phyloP scores from a whole-genome alignment of 2,797 vertebrate genomes.

The Coregonus suidteri region DNA sequence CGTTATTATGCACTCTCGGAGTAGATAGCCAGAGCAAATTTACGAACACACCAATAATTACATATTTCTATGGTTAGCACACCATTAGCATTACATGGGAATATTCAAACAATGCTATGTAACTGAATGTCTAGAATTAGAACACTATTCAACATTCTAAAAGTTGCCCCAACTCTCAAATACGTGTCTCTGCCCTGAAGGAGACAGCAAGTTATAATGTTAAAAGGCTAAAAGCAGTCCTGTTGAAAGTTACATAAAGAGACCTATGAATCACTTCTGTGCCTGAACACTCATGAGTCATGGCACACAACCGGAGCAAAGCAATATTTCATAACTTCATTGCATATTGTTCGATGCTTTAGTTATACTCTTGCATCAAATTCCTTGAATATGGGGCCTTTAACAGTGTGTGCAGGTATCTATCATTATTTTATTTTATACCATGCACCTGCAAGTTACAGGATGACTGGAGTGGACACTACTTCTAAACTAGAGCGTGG shows the following conservation, averaged over 20 bases:
- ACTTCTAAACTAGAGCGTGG: not conserved
- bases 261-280: not conserved
- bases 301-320: not conserved
- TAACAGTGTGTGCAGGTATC: not conserved
- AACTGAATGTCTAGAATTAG: not conserved
- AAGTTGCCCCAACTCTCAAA: not conserved
- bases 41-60: not conserved
- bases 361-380: not conserved
- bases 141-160: not conserved
- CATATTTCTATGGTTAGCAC: not conserved
- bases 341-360: not conserved
- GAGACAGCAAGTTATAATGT: not conserved
- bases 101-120: not conserved
- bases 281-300: slow-evolving; percentile 3
- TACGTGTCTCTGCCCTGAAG: not conserved
- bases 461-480: not conserved
- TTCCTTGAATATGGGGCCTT: not conserved
- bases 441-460: not conserved
- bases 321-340: not conserved
- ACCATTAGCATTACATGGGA: too few relatives aligned
- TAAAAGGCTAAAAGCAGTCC: too few relatives aligned
- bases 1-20: too few relatives aligned
- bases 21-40: too few relatives aligned
- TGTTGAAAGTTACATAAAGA: not conserved
- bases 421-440: not conserved